Percentiles rank a stretch among this genome's conserved stretches.
Conservation (phyloP, 1,140 invertebrate species). For the Penaeus japonicus region DNA sequence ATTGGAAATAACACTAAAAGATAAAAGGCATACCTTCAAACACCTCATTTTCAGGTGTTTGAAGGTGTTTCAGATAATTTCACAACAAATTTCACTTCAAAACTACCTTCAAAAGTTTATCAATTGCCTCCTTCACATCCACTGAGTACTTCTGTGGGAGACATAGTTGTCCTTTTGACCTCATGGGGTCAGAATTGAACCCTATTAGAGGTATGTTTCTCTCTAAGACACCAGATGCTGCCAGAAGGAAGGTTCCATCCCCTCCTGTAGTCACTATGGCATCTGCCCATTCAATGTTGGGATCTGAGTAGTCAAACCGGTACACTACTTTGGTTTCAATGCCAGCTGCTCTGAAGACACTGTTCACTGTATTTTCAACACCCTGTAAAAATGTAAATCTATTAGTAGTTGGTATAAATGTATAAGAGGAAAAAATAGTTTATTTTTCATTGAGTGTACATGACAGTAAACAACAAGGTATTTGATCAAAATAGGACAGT, state of each 20-base stretch:
- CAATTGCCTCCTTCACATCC: slow-evolving; percentile 76
- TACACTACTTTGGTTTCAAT: slow-evolving; percentile 84
- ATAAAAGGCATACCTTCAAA: slow-evolving; percentile 1
- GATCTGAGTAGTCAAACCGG: slow-evolving; percentile 74
- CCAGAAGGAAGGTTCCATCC: slow-evolving; percentile 96
- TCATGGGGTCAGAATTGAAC: slow-evolving; percentile 95
- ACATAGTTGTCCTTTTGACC: slow-evolving; percentile 93
- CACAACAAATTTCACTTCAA: neutral
- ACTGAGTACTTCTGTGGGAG: slow-evolving; percentile 78
- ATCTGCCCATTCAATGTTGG: slow-evolving; percentile 89
- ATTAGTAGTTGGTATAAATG: neutral
- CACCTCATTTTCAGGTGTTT: neutral
- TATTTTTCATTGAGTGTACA: too few relatives aligned
- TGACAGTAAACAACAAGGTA: too few relatives aligned
- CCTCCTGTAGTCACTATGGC: slow-evolving; percentile 94
- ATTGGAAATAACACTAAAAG: too few relatives aligned
- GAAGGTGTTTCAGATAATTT: too few relatives aligned
- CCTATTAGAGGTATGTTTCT: slow-evolving; percentile 90
- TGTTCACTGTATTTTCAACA: slow-evolving; percentile 57
- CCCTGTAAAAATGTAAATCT: slow-evolving; percentile 38
- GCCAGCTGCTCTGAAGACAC: slow-evolving; percentile 64
- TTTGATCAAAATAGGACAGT: too few relatives aligned
- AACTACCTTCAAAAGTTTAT: slow-evolving; percentile 74
- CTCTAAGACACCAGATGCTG: slow-evolving; percentile 81
- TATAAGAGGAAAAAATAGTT: too few relatives aligned